Evolutionary conservation across 2,113 vertebrate species (phyloP).

Genomic region (Nothocercus julius): DNA sequence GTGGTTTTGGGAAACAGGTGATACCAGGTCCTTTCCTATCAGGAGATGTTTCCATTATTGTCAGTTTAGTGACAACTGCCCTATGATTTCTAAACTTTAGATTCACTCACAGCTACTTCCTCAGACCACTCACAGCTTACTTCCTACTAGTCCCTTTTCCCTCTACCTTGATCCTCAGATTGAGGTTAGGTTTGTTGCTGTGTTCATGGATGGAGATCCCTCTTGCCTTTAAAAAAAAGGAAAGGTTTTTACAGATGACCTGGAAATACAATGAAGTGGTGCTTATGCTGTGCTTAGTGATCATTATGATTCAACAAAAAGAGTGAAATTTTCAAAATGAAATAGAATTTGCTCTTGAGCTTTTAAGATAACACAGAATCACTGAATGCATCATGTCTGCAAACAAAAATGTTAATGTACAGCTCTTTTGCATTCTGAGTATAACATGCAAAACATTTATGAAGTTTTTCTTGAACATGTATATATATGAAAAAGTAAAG

Average conservation of each 20-base stretch:
- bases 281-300: background rate
- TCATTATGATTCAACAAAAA: background rate
- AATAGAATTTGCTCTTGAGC: background rate
- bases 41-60: background rate
- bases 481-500: background rate
- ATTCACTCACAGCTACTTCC: background rate
- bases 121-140: background rate
- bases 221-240: background rate
- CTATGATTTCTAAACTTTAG: background rate
- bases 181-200: background rate
- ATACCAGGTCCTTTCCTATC: background rate
- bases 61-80: background rate
- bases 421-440: background rate
- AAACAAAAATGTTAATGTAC: background rate
- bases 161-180: background rate
- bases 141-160: background rate
- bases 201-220: background rate
- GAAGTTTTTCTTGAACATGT: background rate
- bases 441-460: background rate
- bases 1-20: background rate
- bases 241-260: background rate
- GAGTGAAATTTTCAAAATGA: background rate
- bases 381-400: background rate
- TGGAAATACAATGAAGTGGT: fast-evolving
- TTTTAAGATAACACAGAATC: background rate